Conservation (phyloP, 1,140 invertebrate genomes). For the Pygmarrhopalites habei region DNA sequence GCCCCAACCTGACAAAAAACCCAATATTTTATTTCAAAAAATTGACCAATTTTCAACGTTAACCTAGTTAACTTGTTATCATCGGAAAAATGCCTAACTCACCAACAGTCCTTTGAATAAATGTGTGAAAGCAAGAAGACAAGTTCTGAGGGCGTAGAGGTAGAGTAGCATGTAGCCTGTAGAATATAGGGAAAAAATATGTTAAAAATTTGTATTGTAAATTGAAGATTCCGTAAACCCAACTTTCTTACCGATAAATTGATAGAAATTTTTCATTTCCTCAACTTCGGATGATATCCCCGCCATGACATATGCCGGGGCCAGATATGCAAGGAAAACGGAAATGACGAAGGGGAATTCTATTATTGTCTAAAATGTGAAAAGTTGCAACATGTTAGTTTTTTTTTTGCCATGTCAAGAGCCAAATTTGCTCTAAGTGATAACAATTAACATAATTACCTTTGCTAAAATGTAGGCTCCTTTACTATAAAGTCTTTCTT, state of each 20-base stretch:
- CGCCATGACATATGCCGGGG: conserved; percentile 83
- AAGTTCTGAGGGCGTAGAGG: conserved; percentile 60
- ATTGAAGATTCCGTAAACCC: background rate
- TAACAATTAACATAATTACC: too few relatives aligned
- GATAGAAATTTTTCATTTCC: conserved; percentile 64
- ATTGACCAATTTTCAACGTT: too few relatives aligned
- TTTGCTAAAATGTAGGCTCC: conserved; percentile 68
- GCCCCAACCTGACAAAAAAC: too few relatives aligned
- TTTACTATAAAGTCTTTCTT: conserved; percentile 68
- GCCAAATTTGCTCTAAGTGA: too few relatives aligned
- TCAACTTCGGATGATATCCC: conserved; percentile 53
- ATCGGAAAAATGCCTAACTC: too few relatives aligned
- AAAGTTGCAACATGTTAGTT: background rate
- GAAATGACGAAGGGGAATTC: conserved; percentile 38
- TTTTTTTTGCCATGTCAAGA: too few relatives aligned
- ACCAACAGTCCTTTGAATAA: conserved; percentile 51
- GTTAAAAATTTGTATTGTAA: too few relatives aligned
- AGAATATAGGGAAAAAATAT: conserved; percentile 31
- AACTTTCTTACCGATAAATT: conserved; percentile 47
- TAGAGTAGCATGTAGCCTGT: conserved; percentile 70
- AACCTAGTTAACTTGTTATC: too few relatives aligned
- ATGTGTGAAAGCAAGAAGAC: conserved; percentile 62
- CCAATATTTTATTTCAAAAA: too few relatives aligned
- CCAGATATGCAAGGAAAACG: conserved; percentile 69
- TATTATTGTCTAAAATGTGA: conserved; percentile 25